Evolutionary conservation across 2,113 vertebrate species (phyloP), one percentile per base, ranked within the genome.

Genomic region (Eublepharis macularius): DNA sequence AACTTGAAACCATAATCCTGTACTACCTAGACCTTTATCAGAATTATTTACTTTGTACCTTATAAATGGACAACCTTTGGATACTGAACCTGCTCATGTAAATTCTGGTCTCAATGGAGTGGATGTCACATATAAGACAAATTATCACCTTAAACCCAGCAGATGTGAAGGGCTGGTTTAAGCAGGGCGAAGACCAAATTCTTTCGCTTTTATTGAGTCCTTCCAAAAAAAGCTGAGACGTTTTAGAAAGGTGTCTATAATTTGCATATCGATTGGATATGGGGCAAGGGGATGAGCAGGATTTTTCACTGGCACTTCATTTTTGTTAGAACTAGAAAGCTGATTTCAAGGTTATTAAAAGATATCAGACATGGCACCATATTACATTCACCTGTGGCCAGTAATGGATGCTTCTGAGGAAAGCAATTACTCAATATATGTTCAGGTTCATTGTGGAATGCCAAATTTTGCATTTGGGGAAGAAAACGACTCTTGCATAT

Each of bases 1-100:
- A 73, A 74, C 54, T 8, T 74, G 63, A 80, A 80, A 36, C 84
- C 41, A 51, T 11, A 74, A 80, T 74, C 80, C 34, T 80, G 36
- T 86, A 57, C 57, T 57, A 80, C n/a, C 84, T 65, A 86, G 24
- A 86, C 54, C 51, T 80, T 86, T 86, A 73, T 86, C 41, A 74
- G 74, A 86, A 86, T 80, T 80, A 86, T 86, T 86, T 86, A 73
- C 69, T 74, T 86, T 51, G 26, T 80, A 73, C 66, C 76, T 66
- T 85, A 85, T 85, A 47, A 73, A 63, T 60, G 68, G 54, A 17
- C 63, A 86, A 86, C 84, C 84, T 86, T 80, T 74, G 84, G 63
- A 49, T 80, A 63, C 77, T 21, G 51, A 86, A 63, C 43, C 54
- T 80, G 43, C 24, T 86, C 69, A 80, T 86, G 77, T 86, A 86